Evolutionary conservation across 2,113 vertebrate genomes (phyloP).

Genomic region (Enhydra lutris): DNA sequence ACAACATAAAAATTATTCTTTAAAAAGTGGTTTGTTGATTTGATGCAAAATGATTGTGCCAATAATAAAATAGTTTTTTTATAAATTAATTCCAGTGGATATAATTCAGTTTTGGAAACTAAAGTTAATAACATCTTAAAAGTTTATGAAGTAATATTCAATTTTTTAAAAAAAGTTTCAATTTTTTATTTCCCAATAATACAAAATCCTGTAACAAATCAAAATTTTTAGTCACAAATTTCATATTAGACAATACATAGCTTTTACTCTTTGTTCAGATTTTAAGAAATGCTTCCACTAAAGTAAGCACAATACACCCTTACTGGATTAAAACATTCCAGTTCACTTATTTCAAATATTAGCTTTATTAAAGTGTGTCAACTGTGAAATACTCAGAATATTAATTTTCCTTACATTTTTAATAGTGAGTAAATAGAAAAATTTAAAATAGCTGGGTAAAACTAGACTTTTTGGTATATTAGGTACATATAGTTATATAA

Average conservation of each 20-base stretch:
- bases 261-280: constrained; percentile 21
- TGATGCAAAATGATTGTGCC: not conserved
- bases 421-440: not conserved
- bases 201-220: constrained; percentile 9
- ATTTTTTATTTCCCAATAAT: constrained; percentile 34
- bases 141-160: constrained; percentile 24
- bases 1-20: constrained; percentile 58
- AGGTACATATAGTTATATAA: not conserved
- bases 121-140: not conserved
- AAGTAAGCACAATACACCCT: not conserved
- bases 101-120: constrained; percentile 21
- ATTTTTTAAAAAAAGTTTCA: not conserved
- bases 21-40: not conserved
- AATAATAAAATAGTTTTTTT: constrained; percentile 16
- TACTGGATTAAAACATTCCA: not conserved
- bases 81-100: not conserved
- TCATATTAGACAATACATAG: not conserved
- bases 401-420: constrained; percentile 38
- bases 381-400: not conserved
- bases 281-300: constrained; percentile 28
- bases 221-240: constrained; percentile 51
- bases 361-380: not conserved
- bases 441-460: not conserved
- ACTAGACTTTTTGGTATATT: not conserved
- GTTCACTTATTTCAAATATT: constrained; percentile 34